Evolutionary conservation across 2,113 vertebrate species (phyloP).

Genomic region (Tylochromis polylepis): DNA sequence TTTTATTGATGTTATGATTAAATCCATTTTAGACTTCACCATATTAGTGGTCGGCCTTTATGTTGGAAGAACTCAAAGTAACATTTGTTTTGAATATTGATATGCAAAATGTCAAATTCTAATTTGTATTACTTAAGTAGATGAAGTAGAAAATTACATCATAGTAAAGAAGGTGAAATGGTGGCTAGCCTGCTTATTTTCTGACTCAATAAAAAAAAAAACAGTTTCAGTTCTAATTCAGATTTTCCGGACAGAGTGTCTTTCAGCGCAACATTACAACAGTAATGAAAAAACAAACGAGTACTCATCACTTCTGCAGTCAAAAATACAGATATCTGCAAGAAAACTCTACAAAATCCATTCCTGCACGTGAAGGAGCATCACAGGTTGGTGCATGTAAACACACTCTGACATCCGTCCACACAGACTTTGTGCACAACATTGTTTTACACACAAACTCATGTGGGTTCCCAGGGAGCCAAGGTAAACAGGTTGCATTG

Average conservation of each 20-base stretch:
- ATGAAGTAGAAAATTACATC: neutral
- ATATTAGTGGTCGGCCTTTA: neutral
- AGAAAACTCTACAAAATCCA: conserved; percentile 44
- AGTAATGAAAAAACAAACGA: neutral
- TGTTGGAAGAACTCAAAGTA: neutral
- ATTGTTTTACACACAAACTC: conserved; percentile 18
- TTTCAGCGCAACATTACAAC: neutral
- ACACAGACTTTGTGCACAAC: conserved; percentile 9
- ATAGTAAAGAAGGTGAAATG: neutral
- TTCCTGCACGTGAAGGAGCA: conserved; percentile 1
- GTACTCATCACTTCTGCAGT: neutral
- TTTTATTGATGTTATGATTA: neutral
- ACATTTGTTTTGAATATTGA: neutral
- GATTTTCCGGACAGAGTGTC: neutral
- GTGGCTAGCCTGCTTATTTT: neutral
- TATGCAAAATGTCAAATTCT: neutral
- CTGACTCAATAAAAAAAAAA: neutral
- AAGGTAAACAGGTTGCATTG: conserved; percentile 65
- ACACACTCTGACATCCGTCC: conserved; percentile 9
- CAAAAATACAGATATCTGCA: conserved; percentile 38
- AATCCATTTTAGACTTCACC: neutral
- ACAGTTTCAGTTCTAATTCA: neutral
- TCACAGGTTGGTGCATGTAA: neutral
- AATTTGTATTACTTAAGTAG: neutral
- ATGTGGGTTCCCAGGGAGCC: conserved; percentile 7